phyloP scores from a whole-genome alignment of 2,113 vertebrate species.

The Megaleporinus macrocephalus region DNA sequence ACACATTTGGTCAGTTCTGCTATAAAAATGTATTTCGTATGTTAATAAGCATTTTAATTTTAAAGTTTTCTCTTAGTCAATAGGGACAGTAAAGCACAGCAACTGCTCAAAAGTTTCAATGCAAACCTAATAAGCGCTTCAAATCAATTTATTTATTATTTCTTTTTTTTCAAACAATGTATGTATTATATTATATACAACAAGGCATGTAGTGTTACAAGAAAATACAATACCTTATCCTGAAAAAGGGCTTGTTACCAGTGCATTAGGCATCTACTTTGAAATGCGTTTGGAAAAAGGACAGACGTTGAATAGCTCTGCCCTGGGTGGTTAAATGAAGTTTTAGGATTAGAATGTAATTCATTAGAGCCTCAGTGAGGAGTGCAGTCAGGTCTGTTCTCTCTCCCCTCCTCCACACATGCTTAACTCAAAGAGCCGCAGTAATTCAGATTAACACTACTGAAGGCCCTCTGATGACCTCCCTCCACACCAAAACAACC shows the following conservation, averaged over 20 bases:
- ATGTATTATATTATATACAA: neutral
- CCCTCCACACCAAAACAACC: conserved; percentile 24
- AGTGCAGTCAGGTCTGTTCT: conserved; percentile 9
- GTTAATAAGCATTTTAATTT: no score
- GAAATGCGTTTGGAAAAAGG: neutral
- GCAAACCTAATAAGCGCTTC: neutral
- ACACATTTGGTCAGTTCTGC: no score
- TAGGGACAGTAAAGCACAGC: no score
- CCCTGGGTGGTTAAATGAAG: neutral
- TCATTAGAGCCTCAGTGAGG: conserved; percentile 9
- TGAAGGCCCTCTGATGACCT: conserved; percentile 35
- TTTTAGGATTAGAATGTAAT: neutral
- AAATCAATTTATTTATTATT: neutral
- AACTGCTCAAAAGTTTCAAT: neutral
- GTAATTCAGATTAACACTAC: conserved; percentile 43
- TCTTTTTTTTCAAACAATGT: neutral
- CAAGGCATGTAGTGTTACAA: neutral
- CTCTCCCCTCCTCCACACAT: conserved; percentile 26
- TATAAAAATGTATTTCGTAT: no score
- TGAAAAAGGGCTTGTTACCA: neutral
- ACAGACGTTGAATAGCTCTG: neutral
- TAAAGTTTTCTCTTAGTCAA: no score
- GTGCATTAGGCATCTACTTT: neutral
- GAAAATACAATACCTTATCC: neutral
- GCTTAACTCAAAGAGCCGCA: conserved; percentile 31